Conservation (phyloP, 2,113 vertebrate species). For the Ammodytes dubius region DNA sequence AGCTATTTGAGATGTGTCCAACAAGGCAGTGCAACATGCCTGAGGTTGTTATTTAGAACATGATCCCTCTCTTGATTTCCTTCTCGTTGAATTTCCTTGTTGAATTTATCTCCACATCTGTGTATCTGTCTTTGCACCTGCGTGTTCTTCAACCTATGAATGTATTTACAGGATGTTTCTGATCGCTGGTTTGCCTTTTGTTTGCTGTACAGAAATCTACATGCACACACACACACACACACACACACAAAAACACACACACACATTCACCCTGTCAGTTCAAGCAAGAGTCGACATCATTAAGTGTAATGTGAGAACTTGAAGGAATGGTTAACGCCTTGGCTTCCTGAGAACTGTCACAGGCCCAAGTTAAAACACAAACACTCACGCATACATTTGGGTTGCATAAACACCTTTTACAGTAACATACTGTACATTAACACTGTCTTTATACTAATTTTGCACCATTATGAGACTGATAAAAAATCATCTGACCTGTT, state of each 20-base stretch:
- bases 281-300: slow-evolving; percentile 52
- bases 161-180: slow-evolving; percentile 27
- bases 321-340: slow-evolving; percentile 58
- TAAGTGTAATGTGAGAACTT: slow-evolving; percentile 70
- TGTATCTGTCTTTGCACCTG: slow-evolving; percentile 22
- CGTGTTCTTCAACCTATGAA: background rate
- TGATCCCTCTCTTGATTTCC: slow-evolving; percentile 51
- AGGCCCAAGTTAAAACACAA: background rate
- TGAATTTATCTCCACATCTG: slow-evolving; percentile 26
- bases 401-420: background rate
- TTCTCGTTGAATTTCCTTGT: slow-evolving; percentile 7
- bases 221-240: background rate
- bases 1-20: slow-evolving; percentile 90
- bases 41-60: slow-evolving; percentile 84
- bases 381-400: background rate
- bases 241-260: slow-evolving; percentile 31
- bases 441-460: background rate
- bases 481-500: slow-evolving; percentile 21
- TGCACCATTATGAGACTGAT: background rate
- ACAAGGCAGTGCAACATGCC: slow-evolving; percentile 92
- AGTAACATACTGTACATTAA: background rate
- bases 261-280: slow-evolving; percentile 37
- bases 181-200: background rate
- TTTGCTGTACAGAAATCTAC: background rate
- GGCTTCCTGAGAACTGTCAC: slow-evolving; percentile 57